A percentile compares a stretch with the other conserved stretches of the same genome.
phyloP scores from a whole-genome alignment of 2,113 vertebrate species.

The Muntiacus reevesi region DNA sequence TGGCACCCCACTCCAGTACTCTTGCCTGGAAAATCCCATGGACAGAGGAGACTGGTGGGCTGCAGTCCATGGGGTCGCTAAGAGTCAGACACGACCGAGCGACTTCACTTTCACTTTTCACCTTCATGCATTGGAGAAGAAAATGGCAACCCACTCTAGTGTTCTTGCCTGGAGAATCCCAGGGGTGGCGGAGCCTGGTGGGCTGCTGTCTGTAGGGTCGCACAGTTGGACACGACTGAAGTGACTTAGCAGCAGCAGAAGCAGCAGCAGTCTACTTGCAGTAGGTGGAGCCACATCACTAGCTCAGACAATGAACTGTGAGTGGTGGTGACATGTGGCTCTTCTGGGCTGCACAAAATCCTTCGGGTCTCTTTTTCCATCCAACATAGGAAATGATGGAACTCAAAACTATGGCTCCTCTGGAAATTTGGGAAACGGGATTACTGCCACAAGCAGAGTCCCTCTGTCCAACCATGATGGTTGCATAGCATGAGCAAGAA shows the following conservation, averaged over 20 bases:
- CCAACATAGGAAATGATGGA: background rate
- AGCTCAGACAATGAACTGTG: background rate
- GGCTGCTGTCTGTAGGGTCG: accelerated
- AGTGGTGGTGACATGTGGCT: background rate
- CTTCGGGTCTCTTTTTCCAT: background rate
- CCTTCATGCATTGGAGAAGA: too few species aligned
- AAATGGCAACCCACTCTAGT: too few species aligned
- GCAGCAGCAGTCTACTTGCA: background rate
- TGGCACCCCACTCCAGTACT: too few species aligned
- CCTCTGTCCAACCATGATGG: background rate
- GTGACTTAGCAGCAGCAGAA: too few species aligned
- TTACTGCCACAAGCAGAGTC: background rate
- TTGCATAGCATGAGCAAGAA: background rate
- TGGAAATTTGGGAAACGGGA: background rate
- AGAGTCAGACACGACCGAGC: background rate
- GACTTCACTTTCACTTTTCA: too few species aligned
- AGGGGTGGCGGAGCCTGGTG: background rate
- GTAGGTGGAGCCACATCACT: too few species aligned
- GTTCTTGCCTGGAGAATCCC: too few species aligned
- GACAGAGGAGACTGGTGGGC: background rate
- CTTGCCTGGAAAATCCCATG: too few species aligned
- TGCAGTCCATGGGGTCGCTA: accelerated
- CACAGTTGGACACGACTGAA: background rate
- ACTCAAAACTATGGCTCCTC: background rate
- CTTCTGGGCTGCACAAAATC: background rate